Conservation (phyloP, 2,797 vertebrate species). For the Myiothlypis coronata region DNA sequence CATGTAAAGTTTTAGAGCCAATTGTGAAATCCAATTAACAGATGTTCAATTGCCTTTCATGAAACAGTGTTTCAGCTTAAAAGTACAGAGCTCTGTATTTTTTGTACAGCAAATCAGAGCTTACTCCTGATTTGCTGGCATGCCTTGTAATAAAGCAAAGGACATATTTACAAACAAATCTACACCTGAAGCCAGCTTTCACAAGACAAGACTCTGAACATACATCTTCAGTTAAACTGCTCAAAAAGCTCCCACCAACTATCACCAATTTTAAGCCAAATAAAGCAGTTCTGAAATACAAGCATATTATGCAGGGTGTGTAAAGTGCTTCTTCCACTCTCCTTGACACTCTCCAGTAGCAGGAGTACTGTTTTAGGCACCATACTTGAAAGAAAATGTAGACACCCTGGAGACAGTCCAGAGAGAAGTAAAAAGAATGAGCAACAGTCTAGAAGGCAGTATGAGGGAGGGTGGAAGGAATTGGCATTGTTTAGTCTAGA, state of each 20-base stretch:
- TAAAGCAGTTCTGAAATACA: not conserved
- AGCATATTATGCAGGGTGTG: not conserved
- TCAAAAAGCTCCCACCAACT: not conserved
- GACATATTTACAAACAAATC: not conserved
- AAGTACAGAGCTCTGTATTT: not conserved
- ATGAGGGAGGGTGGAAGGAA: not conserved
- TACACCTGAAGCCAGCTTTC: not conserved
- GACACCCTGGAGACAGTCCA: not conserved
- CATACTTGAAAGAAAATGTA: not conserved
- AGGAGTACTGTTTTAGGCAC: not conserved
- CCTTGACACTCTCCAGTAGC: not conserved
- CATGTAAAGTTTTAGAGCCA: not conserved
- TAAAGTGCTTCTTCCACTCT: not conserved
- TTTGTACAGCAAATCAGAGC: not conserved
- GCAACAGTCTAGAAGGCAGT: not conserved
- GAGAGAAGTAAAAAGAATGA: not conserved
- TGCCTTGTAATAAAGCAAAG: not conserved
- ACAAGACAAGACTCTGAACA: not conserved
- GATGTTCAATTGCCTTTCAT: not conserved
- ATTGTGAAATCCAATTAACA: not conserved
- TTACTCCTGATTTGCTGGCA: not conserved
- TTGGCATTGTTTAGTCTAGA: conserved; percentile 55
- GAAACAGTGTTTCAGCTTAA: not conserved
- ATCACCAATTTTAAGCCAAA: not conserved
- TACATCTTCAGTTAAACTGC: not conserved